A percentile compares a stretch with the other conserved stretches of the same genome.
These are phyloP conservation scores for Neodiprion fabricii DNA, from an alignment of 1,140 invertebrate genomes.

Conservation along the genomic window DNA sequence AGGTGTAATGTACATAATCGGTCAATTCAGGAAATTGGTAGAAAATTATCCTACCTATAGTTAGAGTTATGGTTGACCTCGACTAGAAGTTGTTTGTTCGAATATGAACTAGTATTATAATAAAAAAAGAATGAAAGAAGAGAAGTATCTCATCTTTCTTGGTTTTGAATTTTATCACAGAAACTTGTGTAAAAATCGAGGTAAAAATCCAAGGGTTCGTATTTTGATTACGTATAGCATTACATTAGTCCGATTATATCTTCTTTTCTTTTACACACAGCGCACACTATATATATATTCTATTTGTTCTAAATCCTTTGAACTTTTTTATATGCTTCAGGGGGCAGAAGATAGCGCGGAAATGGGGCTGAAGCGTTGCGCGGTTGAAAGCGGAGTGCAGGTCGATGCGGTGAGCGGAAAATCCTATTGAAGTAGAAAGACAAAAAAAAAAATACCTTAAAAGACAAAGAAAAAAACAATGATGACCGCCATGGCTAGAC, in stretches of 20 bases:
- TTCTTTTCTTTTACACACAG: neutral
- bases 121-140: too few relatives aligned
- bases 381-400: neutral
- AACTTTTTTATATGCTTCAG: constrained; percentile 29
- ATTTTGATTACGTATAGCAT: neutral
- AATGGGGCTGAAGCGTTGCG: constrained; percentile 49
- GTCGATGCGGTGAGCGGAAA: constrained; percentile 4
- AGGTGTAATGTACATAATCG: too few relatives aligned
- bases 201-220: too few relatives aligned
- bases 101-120: too few relatives aligned
- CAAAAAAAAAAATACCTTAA: constrained; percentile 8
- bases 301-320: too few relatives aligned
- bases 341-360: constrained; percentile 40
- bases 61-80: too few relatives aligned
- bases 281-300: neutral
- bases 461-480: constrained; percentile 42
- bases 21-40: too few relatives aligned
- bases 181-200: too few relatives aligned
- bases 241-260: neutral
- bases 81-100: too few relatives aligned
- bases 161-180: too few relatives aligned
- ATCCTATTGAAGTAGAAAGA: neutral
- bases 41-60: too few relatives aligned
- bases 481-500: constrained; percentile 61
- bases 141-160: too few relatives aligned